A percentile compares a stretch with the other conserved stretches of the same genome.
Conservation (phyloP, 2,797 vertebrate species). For the Sebastolobus altivelis region DNA sequence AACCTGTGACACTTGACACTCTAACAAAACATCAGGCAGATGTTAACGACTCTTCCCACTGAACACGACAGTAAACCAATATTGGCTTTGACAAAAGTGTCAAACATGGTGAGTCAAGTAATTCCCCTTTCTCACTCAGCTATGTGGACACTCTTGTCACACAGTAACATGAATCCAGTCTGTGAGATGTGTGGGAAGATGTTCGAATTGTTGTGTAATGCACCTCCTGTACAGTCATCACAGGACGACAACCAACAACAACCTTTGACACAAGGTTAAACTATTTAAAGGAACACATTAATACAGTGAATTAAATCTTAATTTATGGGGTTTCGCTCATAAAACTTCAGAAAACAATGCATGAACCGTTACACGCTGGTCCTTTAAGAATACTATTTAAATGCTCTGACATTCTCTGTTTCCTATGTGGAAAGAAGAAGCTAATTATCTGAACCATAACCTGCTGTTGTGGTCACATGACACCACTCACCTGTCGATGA, state of each 20-base stretch:
- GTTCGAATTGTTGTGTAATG: not conserved
- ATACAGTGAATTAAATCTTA: too few species aligned
- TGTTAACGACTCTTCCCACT: not conserved
- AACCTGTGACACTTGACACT: slow-evolving; percentile 16
- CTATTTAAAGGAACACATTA: not conserved
- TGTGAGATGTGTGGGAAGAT: slow-evolving; percentile 59
- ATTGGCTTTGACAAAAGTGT: slow-evolving; percentile 6
- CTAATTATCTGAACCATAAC: not conserved
- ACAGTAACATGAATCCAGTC: slow-evolving; percentile 35
- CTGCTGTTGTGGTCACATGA: not conserved
- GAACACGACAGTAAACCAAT: slow-evolving; percentile 15
- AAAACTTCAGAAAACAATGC: not conserved
- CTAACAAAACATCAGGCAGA: not conserved
- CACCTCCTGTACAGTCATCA: not conserved
- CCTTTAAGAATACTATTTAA: not conserved
- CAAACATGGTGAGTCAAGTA: not conserved
- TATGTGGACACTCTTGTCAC: slow-evolving; percentile 15
- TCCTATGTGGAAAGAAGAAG: not conserved
- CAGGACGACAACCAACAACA: not conserved
- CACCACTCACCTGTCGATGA: slow-evolving; percentile 92
- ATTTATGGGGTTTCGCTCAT: not conserved
- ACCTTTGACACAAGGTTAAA: not conserved
- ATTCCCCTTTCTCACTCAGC: slow-evolving; percentile 5
- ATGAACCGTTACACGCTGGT: not conserved
- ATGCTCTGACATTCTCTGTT: not conserved